Percentiles rank a stretch among this genome's conserved stretches.
Conservation (phyloP, 2,113 vertebrate species). For the Tichodroma muraria region DNA sequence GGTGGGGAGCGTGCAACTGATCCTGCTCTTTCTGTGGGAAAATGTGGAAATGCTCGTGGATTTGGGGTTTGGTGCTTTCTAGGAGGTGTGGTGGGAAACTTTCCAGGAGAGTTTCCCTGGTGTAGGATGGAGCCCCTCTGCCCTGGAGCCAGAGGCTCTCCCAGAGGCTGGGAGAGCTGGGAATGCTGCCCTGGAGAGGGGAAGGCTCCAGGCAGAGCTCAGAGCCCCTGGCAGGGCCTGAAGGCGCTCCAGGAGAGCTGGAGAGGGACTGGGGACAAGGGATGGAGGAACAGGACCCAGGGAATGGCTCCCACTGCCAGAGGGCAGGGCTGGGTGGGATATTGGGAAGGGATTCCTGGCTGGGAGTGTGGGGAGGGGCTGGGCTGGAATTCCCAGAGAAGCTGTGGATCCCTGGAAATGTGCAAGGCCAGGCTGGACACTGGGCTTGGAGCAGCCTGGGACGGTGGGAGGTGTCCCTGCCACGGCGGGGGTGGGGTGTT, state of each 20-base stretch:
- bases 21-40: neutral
- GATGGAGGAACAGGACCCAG: neutral
- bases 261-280: neutral
- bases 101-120: no score
- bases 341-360: neutral
- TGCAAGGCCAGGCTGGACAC: neutral
- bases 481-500: neutral
- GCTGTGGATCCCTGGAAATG: neutral
- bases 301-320: neutral
- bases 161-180: neutral
- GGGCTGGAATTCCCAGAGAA: neutral
- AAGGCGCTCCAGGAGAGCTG: neutral
- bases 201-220: neutral
- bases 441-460: neutral
- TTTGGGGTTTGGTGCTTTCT: neutral
- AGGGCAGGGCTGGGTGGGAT: no score
- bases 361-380: no score
- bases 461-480: neutral
- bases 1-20: accelerated
- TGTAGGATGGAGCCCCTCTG: neutral
- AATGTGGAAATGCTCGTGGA: accelerated
- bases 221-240: neutral
- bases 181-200: neutral
- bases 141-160: neutral
- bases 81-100: neutral